Evolutionary conservation across 2,888 invertebrate genomes (phyloP), one percentile per base, ranked within the genome.

Genomic region (Blera fallax): DNA sequence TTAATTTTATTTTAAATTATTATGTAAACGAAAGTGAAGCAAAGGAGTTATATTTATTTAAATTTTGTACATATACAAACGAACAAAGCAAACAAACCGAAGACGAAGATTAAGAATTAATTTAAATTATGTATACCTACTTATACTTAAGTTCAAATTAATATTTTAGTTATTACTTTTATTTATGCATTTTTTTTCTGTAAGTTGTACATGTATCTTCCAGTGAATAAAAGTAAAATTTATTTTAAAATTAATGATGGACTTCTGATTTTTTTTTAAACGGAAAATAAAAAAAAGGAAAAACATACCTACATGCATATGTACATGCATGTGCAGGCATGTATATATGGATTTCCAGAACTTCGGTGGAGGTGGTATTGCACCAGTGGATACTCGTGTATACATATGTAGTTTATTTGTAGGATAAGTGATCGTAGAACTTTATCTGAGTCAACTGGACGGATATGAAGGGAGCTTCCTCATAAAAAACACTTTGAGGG

Each of bases 121-220:
- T 60, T 81, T 21, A 40, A 72, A 67, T 50, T 54, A 73, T 64
- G 27, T 37, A 62, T 21, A 54, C 32, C 24, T 21, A 58, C 14
- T 48, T 54, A 27, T 21, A 27, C 29, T 79, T 76, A 65, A 65
- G 34, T 70, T 64, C 8, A 45, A 18, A 45, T 16, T 67, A 65
- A 67, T 69, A 54, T 74, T 37, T 58, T 58, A 56, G 40, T 65
- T 76, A 67, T 56, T 64, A 78, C 65, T 84, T 80, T 76, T 84
- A 84, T 84, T 84, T 80, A 84, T 84, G 64, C 34, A 60, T 65
- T 70, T 24, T 62, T 48, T 56, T 60, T 40, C 27, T 65, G 0
- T 74, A 79, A 74, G 70, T 45, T 80, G 80, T 85, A 85, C 64
- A 81, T 81, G 81, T 72, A 76, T 85, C 85, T 85, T 85, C 85